Percentiles rank a stretch among this genome's conserved stretches.
Evolutionary conservation across 2,888 invertebrate species (phyloP).

Genomic region (Drosophila recens): DNA sequence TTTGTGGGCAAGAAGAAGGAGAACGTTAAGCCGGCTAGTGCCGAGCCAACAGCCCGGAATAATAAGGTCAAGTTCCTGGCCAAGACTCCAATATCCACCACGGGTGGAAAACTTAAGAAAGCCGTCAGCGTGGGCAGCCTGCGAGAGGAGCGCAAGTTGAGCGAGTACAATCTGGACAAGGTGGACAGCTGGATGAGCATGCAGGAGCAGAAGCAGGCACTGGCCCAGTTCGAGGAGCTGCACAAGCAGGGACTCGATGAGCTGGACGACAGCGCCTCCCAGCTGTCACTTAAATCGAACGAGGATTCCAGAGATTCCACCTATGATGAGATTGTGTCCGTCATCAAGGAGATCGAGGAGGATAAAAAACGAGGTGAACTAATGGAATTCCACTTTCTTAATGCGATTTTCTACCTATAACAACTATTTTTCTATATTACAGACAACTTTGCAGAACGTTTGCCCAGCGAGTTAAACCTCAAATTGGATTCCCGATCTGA

Average conservation of each 20-base stretch:
- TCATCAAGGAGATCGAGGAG: constrained; percentile 85
- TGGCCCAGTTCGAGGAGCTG: constrained; percentile 52
- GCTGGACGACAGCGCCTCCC: constrained; percentile 74
- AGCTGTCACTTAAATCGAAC: constrained; percentile 77
- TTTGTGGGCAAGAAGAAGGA: constrained; percentile 81
- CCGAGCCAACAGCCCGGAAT: constrained; percentile 32
- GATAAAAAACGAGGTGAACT: constrained; percentile 83
- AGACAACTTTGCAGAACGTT: constrained; percentile 82
- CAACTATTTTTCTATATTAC: neutral
- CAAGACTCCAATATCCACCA: constrained; percentile 17
- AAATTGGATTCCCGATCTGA: constrained; percentile 73
- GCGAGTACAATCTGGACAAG: constrained; percentile 85
- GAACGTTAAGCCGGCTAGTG: constrained; percentile 74
- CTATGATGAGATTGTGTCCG: constrained; percentile 85
- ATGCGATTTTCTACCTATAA: neutral
- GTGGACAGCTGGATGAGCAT: constrained; percentile 85
- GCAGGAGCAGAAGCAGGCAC: constrained; percentile 71
- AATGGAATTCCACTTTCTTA: neutral
- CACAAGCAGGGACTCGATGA: constrained; percentile 67
- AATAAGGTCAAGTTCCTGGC: constrained; percentile 43
- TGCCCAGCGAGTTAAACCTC: constrained; percentile 75
- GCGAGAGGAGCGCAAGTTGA: constrained; percentile 83
- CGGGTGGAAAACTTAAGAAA: constrained; percentile 66
- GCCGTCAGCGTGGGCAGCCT: constrained; percentile 75
- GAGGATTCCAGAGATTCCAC: constrained; percentile 84